These are phyloP conservation scores for Protophormia terraenovae DNA, from an alignment of 2,888 invertebrate species.

Conservation along the genomic window DNA sequence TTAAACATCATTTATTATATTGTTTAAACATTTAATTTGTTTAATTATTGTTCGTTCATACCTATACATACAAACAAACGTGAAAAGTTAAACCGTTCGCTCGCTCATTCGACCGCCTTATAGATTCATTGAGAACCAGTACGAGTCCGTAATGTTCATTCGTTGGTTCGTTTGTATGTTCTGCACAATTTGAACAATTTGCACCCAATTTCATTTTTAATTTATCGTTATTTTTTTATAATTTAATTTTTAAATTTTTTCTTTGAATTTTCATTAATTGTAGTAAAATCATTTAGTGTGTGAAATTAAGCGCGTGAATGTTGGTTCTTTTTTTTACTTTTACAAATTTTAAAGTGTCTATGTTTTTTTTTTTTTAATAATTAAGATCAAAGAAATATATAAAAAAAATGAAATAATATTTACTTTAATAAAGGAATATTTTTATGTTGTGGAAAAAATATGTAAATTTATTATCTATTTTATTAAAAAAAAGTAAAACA, in stretches of 20 bases:
- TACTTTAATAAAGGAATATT: background rate
- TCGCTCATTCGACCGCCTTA: background rate
- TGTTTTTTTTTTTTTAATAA: background rate
- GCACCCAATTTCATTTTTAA: conserved; percentile 4
- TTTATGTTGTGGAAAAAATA: background rate
- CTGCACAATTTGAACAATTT: background rate
- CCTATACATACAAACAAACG: background rate
- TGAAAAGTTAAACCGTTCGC: background rate
- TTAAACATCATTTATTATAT: conserved; percentile 37
- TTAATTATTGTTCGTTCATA: background rate
- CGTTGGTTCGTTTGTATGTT: background rate
- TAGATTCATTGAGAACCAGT: background rate
- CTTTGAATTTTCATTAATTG: background rate
- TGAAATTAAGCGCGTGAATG: background rate
- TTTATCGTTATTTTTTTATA: background rate
- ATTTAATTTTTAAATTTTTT: background rate
- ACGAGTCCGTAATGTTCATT: background rate
- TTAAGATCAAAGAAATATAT: background rate
- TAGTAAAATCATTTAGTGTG: background rate
- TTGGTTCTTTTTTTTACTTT: background rate
- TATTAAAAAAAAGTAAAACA: too few relatives aligned
- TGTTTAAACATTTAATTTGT: conserved; percentile 27
- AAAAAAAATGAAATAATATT: background rate
- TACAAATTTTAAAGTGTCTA: background rate
- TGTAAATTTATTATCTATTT: too few relatives aligned